Evolutionary conservation across 2,797 vertebrate genomes (phyloP), one percentile per base, ranked within the genome.

Genomic region (Pterois miles): DNA sequence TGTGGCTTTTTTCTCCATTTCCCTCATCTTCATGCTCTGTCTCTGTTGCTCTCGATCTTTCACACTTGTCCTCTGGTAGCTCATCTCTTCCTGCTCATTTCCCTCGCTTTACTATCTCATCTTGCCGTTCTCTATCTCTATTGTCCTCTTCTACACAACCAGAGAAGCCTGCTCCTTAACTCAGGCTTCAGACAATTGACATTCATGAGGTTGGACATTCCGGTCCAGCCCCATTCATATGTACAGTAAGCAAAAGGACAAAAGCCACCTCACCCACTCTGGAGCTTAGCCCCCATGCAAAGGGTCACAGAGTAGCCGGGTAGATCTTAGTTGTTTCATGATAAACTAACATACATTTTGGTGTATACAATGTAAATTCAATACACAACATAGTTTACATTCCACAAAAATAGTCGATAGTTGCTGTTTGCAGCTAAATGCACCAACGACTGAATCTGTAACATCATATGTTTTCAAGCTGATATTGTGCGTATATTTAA

Each of bases 181-280:
- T 84, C 84, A 57, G 78, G 74, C 80, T 76, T 87, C 90, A 87
- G 90, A 92, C 87, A 71, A 95, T 96, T 96, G 94, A 95, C 94
- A 96, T 96, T 95, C 94, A 94, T 92, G 93, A 95, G 94, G 80
- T 89, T 90, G 90, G 90, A 91, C 88, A 92, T 91, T 95, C 93
- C 86, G 31, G 94, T 91, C 81, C 90, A 88, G 75, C 89, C 86
- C 92, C 91, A 96, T 96, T 97, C 95, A 96, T 95, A 96, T 96
- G 95, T 95, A 96, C 95, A 94, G 94, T 92, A 91, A 91, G 85
- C 85, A 92, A 90, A 87, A 80, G 86, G 83, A 93, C 88, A 90
- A 90, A 89, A 89, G 89, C 77, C 71, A 77, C 72, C 79, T 69
- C 90, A 83, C 84, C 83, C 82, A 80, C 70, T 74, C 57, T 22